A percentile compares a stretch with the other conserved stretches of the same genome.
Conservation (phyloP, 2,797 vertebrate species). For the Spinibarbus caldwelli region DNA sequence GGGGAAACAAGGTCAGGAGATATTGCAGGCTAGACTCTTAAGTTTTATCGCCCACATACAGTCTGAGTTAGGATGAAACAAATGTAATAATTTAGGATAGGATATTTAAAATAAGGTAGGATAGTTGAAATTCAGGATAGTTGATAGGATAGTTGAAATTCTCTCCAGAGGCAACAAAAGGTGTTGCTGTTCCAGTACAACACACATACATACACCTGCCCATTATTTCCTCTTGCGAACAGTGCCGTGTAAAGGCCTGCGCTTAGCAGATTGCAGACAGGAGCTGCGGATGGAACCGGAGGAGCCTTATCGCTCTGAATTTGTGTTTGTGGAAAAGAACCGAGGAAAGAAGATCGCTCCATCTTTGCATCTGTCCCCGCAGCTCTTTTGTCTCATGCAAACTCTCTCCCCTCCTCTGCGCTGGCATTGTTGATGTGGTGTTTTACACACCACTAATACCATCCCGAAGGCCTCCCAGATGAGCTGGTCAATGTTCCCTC, state of each 20-base stretch:
- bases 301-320: constrained; percentile 39
- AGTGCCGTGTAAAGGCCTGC: no score
- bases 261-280: constrained; percentile 35
- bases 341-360: constrained; percentile 41
- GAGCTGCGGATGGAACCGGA: constrained; percentile 23
- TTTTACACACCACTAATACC: constrained; percentile 40
- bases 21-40: not conserved
- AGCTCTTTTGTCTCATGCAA: constrained; percentile 39
- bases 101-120: not conserved
- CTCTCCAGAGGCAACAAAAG: no score
- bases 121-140: no score
- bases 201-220: no score
- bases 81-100: not conserved
- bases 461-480: constrained; percentile 46
- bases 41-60: no score
- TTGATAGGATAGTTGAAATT: no score
- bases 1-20: not conserved
- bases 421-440: constrained; percentile 33
- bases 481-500: constrained; percentile 51
- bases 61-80: not conserved
- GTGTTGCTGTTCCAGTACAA: no score
- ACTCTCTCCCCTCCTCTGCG: constrained; percentile 41
- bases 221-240: constrained; percentile 32
- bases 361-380: not conserved
- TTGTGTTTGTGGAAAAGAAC: constrained; percentile 42